Evolutionary conservation across 2,888 invertebrate genomes (phyloP), one percentile per base, ranked within the genome.

Genomic region (Eilema sororculum): DNA sequence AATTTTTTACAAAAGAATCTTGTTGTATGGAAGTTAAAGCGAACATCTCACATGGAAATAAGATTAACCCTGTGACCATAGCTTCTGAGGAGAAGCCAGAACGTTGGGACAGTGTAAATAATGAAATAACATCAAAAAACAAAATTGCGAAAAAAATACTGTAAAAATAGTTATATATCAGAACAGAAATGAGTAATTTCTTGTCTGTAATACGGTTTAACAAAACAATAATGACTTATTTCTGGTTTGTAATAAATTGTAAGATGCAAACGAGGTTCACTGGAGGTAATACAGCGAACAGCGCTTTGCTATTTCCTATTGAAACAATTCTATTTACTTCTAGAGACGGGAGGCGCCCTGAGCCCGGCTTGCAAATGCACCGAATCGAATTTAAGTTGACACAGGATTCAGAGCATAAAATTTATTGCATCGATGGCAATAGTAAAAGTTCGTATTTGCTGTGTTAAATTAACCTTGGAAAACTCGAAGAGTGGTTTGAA

Each of bases 301-400:
- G 58, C 62, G 69, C 69, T 64, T 59, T 65, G 73, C 81, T 75
- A 77, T 81, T 79, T 76, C 76, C 83, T 79, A 85, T 86, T 84
- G 86, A 84, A 88, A 88, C 87, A 89, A 89, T 87, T 91, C 87
- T 89, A 89, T 92, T 90, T 90, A 90, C 86, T 87, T 83, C 83
- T 79, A 81, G 73, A 81, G 80, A 60, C 63, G 28, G 59, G 28
- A 28, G 62, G 75, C 80, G 82, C 57, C 71, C 71, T 65, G 65
- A 65, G 72, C 79, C 78, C 79, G 78, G 73, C 81, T 86, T 75
- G 84, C 80, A 85, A 87, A 86, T 89, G 89, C 89, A 89, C 74
- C 83, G 89, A 91, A 89, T 90, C 85, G 89, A 87, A 89, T 87
- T 86, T 83, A 83, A 88, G 87, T 88, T 87, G 88, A 91, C 90